phyloP scores from a whole-genome alignment of 2,888 invertebrate genomes.

The Dicycla oo region DNA sequence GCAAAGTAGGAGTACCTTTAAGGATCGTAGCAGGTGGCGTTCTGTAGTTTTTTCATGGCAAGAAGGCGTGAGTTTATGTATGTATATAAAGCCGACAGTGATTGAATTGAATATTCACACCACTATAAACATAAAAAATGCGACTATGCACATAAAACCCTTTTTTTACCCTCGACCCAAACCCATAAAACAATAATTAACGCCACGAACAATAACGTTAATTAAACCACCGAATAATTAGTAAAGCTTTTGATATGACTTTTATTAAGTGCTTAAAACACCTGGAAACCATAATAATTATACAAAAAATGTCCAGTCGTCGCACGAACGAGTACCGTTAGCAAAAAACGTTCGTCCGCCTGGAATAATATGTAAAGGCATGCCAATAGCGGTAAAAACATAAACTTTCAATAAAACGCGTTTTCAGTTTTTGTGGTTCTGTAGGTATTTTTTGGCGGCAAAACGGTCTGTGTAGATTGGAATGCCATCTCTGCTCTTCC shows the following conservation, averaged over 20 bases:
- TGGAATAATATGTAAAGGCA: conserved; percentile 54
- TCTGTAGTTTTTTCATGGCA: background rate
- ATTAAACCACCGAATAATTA: conserved; percentile 40
- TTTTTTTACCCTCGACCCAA: background rate
- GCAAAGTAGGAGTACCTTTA: no score
- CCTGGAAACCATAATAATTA: conserved; percentile 42
- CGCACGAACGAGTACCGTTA: conserved; percentile 30
- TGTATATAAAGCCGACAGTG: background rate
- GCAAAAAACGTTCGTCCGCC: conserved; percentile 47
- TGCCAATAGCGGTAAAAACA: conserved; percentile 62
- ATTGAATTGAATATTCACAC: background rate
- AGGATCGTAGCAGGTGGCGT: background rate
- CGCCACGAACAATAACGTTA: conserved; percentile 26
- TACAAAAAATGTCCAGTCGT: conserved; percentile 19
- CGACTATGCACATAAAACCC: background rate
- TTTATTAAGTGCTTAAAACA: conserved; percentile 56
- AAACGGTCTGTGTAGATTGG: background rate
- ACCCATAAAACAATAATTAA: conserved; percentile 27
- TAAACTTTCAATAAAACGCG: conserved; percentile 56
- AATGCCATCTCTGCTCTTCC: background rate
- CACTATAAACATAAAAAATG: background rate
- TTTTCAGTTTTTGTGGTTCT: conserved; percentile 38
- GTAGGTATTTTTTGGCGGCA: background rate
- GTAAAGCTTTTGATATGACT: conserved; percentile 40
- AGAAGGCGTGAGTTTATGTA: background rate